A percentile compares a stretch with the other conserved stretches of the same genome.
phyloP scores from a whole-genome alignment of 2,113 vertebrate species.

The Paradoxurus hermaphroditus region DNA sequence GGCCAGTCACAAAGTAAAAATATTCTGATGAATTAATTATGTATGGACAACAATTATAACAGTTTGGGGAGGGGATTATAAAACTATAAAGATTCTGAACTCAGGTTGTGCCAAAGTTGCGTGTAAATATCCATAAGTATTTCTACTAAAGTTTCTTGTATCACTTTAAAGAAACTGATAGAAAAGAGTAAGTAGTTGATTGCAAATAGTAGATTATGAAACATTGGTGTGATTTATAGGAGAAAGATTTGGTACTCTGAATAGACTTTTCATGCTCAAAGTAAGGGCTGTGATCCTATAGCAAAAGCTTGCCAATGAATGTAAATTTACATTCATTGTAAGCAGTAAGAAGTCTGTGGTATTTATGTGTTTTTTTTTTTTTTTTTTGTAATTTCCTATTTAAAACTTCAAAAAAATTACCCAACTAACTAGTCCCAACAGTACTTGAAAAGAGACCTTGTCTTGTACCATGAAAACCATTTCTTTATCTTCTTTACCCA shows the following conservation, averaged over 20 bases:
- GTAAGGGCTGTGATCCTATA: neutral
- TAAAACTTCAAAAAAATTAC: neutral
- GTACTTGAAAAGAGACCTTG: neutral
- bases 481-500: neutral
- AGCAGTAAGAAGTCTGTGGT: neutral
- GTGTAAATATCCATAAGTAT: neutral
- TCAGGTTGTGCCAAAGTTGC: neutral
- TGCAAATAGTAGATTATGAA: neutral
- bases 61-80: neutral
- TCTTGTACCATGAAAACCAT: neutral
- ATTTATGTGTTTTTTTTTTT: neutral
- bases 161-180: neutral
- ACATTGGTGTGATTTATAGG: neutral
- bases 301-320: neutral
- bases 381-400: neutral
- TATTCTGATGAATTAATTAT: conserved; percentile 7
- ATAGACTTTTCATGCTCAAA: neutral
- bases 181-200: neutral
- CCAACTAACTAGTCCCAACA: neutral
- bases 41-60: neutral
- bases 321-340: neutral
- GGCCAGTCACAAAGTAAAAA: conserved; percentile 9
- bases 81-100: conserved; percentile 8
- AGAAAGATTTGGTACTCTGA: neutral
- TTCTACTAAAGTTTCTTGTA: neutral